Evolutionary conservation across 2,888 invertebrate species (phyloP), one percentile per base, ranked within the genome.

Genomic region (Lacanobia oleracea): DNA sequence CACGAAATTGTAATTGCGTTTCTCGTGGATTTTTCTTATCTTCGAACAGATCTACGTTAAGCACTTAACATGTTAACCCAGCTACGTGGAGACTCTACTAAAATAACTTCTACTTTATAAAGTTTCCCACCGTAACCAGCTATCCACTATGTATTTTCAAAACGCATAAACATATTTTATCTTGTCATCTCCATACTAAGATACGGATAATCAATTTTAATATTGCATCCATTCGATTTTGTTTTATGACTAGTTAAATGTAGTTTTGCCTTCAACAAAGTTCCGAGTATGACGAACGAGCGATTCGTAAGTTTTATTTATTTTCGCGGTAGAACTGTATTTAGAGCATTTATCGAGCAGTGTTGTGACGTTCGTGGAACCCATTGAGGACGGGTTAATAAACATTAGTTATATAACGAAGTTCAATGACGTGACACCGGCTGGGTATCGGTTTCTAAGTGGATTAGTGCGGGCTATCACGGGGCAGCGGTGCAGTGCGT

Each of bases 391-490:
- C 73, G 68, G 61, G 43, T 67, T 75, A 75, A 69, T 84, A 78
- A 78, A 79, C 67, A 80, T 82, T 73, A 64, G 67, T 82, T 84
- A 84, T 74, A 73, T 81, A 83, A 80, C 72, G 77, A 86, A 88
- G 88, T 86, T 87, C 86, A 88, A 87, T 89, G 88, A 88, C 87
- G 90, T 86, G 88, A 88, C 86, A 85, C 82, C 77, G 79, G 69
- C 67, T 57, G 72, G 27, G 85, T 88, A 88, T 89, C 87, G 81
- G 86, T 89, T 89, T 88, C 86, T 91, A 90, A 91, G 89, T 91
- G 91, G 91, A 93, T 91, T 90, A 92, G 89, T 88, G 88, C 86
- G 86, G 90, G 92, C 91, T 93, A 94, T 94, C 93, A 84, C 76
- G 84, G 88, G 88, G 82, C 86, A 89, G 82, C 84, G 77, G 67